These are phyloP conservation scores for Catharus minimus DNA, from an alignment of 2,113 vertebrate species.

Conservation along the genomic window DNA sequence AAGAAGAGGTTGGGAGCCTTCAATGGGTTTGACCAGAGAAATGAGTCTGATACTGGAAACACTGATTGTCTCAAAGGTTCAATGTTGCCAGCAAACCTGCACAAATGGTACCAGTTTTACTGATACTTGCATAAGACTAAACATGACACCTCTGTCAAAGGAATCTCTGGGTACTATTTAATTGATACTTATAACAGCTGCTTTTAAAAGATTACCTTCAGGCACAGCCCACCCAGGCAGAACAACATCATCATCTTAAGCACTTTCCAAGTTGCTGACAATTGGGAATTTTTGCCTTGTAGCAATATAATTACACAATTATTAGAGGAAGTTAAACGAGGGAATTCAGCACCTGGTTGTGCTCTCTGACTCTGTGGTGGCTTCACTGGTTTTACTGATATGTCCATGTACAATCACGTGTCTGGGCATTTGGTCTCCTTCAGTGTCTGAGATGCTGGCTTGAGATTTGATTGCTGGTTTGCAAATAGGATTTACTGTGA, in stretches of 20 bases:
- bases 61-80: slow-evolving; percentile 64
- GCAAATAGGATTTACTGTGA: background rate
- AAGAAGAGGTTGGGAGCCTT: background rate
- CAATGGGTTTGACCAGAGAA: background rate
- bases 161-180: slow-evolving; percentile 74
- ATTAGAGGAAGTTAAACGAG: slow-evolving; percentile 47
- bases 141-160: slow-evolving; percentile 83
- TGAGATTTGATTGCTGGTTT: background rate
- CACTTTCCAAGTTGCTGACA: slow-evolving; percentile 60
- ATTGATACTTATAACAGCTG: slow-evolving; percentile 80
- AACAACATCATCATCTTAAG: slow-evolving; percentile 79
- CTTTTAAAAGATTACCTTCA: slow-evolving; percentile 80
- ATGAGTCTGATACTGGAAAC: slow-evolving; percentile 72
- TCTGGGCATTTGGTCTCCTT: accelerated
- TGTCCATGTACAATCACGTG: accelerated
- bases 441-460: background rate
- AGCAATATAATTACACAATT: slow-evolving; percentile 47
- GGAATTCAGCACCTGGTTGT: background rate
- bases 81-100: slow-evolving; percentile 61
- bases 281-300: slow-evolving; percentile 63
- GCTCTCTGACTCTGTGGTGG: background rate
- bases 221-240: slow-evolving; percentile 82
- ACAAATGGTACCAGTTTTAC: slow-evolving; percentile 73
- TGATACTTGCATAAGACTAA: slow-evolving; percentile 84
- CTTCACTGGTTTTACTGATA: background rate